phyloP scores from a whole-genome alignment of 2,888 invertebrate genomes.

The Baccha elongata region DNA sequence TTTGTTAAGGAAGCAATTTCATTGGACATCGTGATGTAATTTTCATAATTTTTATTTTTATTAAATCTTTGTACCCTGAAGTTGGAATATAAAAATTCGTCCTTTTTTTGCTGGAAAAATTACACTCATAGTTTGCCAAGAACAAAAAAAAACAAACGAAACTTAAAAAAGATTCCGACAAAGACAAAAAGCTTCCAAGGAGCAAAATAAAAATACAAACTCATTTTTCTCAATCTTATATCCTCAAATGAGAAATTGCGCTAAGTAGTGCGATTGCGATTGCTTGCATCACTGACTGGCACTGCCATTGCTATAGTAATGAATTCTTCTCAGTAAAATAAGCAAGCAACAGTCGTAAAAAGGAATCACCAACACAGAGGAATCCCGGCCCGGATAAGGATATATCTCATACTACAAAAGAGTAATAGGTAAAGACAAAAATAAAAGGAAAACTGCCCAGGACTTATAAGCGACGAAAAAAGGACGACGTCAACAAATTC shows the following conservation, averaged over 20 bases:
- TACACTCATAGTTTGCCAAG: neutral
- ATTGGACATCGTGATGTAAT: neutral
- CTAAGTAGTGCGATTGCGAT: slow-evolving; percentile 22
- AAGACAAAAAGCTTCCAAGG: neutral
- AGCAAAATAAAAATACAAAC: neutral
- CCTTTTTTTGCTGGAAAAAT: neutral
- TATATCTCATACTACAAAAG: slow-evolving; percentile 40
- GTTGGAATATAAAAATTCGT: neutral
- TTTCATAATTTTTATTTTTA: neutral
- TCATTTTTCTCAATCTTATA: neutral
- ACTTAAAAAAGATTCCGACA: slow-evolving; percentile 12
- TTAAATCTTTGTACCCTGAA: neutral
- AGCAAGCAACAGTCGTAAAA: slow-evolving; percentile 10
- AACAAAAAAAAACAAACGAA: slow-evolving; percentile 22
- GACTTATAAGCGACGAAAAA: slow-evolving; percentile 8
- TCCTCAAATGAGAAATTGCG: slow-evolving; percentile 41
- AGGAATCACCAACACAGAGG: slow-evolving; percentile 5
- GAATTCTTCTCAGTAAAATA: slow-evolving; percentile 1
- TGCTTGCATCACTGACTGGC: slow-evolving; percentile 16
- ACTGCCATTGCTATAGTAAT: slow-evolving; percentile 27
- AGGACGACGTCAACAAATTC: slow-evolving; percentile 53
- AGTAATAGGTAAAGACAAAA: slow-evolving; percentile 34
- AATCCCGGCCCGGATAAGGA: slow-evolving; percentile 19
- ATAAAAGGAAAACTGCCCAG: slow-evolving; percentile 1
- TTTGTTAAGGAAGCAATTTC: neutral